A percentile compares a stretch with the other conserved stretches of the same genome.
Conservation (phyloP, 2,888 invertebrate species). For the Spicauda simplicius region DNA sequence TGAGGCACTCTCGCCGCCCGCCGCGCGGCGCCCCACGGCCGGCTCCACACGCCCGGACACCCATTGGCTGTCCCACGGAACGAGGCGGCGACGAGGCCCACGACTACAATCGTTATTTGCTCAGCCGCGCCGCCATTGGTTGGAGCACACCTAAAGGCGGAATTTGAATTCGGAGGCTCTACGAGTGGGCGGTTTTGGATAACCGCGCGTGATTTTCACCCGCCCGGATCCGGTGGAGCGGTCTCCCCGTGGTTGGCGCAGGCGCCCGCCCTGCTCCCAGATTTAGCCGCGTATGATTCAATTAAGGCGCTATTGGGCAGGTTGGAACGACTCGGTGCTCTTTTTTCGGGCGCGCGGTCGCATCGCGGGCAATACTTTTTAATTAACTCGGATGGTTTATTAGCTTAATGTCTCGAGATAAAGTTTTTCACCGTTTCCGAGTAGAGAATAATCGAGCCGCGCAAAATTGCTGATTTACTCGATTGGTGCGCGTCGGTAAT, state of each 20-base stretch:
- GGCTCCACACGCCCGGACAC: conserved; percentile 62
- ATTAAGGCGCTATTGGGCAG: conserved; percentile 75
- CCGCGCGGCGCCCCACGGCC: conserved; percentile 54
- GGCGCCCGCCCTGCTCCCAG: conserved; percentile 55
- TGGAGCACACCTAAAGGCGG: conserved; percentile 60
- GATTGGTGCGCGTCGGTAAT: conserved; percentile 46
- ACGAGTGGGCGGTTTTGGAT: conserved; percentile 71
- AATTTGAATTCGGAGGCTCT: conserved; percentile 76
- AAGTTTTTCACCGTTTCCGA: conserved; percentile 63
- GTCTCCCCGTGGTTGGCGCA: conserved; percentile 7
- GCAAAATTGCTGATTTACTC: conserved; percentile 53
- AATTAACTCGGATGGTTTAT: conserved; percentile 85
- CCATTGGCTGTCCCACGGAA: conserved; percentile 61
- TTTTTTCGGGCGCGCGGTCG: conserved; percentile 63
- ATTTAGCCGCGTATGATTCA: conserved; percentile 75
- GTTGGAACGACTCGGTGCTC: conserved; percentile 59
- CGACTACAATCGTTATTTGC: conserved; percentile 67
- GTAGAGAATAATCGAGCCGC: conserved; percentile 58
- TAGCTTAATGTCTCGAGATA: conserved; percentile 76
- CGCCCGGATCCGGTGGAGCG: conserved; percentile 69
- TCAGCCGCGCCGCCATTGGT: conserved; percentile 62
- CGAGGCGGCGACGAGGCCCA: conserved; percentile 59
- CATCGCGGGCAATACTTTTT: conserved; percentile 69
- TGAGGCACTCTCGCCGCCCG: conserved; percentile 60
- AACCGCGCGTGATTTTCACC: conserved; percentile 70